Base-by-base conservation (phyloP, 2,797 vertebrate species). In the Acipenser ruthenus region DNA sequence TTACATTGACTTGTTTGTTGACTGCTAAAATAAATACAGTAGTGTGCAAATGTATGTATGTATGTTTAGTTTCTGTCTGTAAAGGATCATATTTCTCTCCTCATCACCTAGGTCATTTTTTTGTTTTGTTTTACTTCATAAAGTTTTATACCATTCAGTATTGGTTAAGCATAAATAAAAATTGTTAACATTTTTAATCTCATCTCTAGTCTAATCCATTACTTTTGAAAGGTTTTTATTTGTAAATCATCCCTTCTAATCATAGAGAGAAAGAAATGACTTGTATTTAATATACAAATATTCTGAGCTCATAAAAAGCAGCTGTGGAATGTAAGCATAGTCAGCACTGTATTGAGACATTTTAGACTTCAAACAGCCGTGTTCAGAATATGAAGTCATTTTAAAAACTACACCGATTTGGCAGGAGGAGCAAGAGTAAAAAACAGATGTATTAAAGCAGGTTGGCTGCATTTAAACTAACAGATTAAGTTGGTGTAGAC, bases 371-470 rank as follows among this genome's bases (percentile, higher is more conserved):
- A 81, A 37, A 79, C 85, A 88, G 86, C 82, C 88, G 84, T 83
- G 82, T 85, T 86, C 82, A 85, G 37, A 89, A 90, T 87, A 79
- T 87, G 84, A 37, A 5, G 37, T 37, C 37, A 37, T 81, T 81
- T 79, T 73, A 79, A 15, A 78, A 80, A 80, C 83, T 83, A 79
- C 79, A 78, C 74, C 64, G 71, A 65, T 69, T 72, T 81, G 81
- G 84, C 84, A 85, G 70, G 78, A 73, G 23, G 73, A 79, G 82
- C 83, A 82, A 80, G 76, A 74, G 82, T 76, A 86, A 37, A 37
- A 37, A 87, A 82, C 86, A 87, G 87, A 90, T 88, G 83, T 85
- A 90, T 83, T 85, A 78, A 85, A 82, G 87, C 86, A 86, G 86
- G 89, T 84, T 88, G 86, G 83, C 84, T 77, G 79, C 83, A 83